Base-by-base conservation (phyloP, 2,113 vertebrate species). In the Pterocles burchelli region DNA sequence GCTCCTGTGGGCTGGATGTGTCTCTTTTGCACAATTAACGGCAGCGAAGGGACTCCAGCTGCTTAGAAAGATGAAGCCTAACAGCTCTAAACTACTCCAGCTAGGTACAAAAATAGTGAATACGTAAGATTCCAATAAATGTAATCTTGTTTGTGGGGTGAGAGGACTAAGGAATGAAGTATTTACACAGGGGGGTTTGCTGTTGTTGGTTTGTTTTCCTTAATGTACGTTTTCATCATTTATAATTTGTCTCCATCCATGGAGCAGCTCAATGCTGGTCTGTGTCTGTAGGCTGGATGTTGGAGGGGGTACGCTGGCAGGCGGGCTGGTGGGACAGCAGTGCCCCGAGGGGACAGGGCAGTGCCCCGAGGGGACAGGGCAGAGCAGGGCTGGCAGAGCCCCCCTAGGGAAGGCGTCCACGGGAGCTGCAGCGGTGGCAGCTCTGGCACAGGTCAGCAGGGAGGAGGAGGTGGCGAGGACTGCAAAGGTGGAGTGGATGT, bases 1-100 rank as follows among this genome's bases (percentile, higher is more conserved):
- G 38, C 59, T 95, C 61, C 57, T 77, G 19, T 78, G 77, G 57
- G 31, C 38, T 71, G 66, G 25, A 66, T 81, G 49, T 4, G 2
- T 81, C 66, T 85, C 72, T 88, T 83, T 84, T 75, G 33, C 61
- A 52, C 57, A 61, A 88, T 46, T 94, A 83, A 92, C 89, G 33
- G 9, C n/a, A 13, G 29, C 0, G 3, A 57, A 55, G 48, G 75
- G 29, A 57, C 57, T 68, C 48, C 45, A 75, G 48, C 63, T 86
- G 28, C 63, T 91, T 51, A 36, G 38, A 83, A 75, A 38, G 25
- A 51, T 17, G 19, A 70, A 58, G 20, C 28, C 18, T 79, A 84
- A n/a, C 48, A 78, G 29, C 38, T 85, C 68, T 51, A 59, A 55
- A 58, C 67, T 88, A 67, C 31, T 87, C 67, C 34, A 73, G 29